These are phyloP conservation scores for Orthosia incerta DNA, from an alignment of 2,888 invertebrate genomes.

Conservation along the genomic window DNA sequence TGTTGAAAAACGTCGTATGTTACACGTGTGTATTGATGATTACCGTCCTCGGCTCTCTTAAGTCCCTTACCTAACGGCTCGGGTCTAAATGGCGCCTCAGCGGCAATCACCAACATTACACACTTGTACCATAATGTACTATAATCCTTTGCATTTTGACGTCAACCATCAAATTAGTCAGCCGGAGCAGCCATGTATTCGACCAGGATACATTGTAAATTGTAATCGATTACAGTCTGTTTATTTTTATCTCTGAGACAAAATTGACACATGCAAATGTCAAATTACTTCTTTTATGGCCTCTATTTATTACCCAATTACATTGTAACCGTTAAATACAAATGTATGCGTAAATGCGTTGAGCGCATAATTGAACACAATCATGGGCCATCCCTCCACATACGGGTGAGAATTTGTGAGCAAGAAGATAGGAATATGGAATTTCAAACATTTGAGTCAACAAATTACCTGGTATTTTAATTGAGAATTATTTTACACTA, in stretches of 20 bases:
- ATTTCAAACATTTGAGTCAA: not conserved
- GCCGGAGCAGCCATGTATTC: not conserved
- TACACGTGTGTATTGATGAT: too few relatives aligned
- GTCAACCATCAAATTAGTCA: not conserved
- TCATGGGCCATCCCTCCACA: conserved; percentile 31
- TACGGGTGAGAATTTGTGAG: conserved; percentile 38
- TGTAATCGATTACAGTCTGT: conserved; percentile 14
- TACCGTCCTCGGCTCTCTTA: too few relatives aligned
- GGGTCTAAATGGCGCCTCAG: too few relatives aligned
- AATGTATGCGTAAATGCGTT: conserved; percentile 56
- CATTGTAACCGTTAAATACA: conserved; percentile 61
- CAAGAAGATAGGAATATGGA: not conserved
- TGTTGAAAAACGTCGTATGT: too few relatives aligned
- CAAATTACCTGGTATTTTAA: not conserved
- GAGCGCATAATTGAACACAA: conserved; percentile 58
- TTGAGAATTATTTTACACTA: not conserved
- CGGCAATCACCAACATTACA: too few relatives aligned
- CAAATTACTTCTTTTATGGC: too few relatives aligned
- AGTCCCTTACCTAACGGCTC: too few relatives aligned
- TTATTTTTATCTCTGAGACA: too few relatives aligned
- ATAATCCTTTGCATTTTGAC: not conserved
- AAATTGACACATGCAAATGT: too few relatives aligned
- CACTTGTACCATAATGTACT: too few relatives aligned
- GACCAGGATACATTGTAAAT: conserved; percentile 9
- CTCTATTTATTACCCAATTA: conserved; percentile 68